Evolutionary conservation across 2,797 vertebrate species (phyloP), one percentile per base, ranked within the genome.

Genomic region (Acanthopagrus latus): DNA sequence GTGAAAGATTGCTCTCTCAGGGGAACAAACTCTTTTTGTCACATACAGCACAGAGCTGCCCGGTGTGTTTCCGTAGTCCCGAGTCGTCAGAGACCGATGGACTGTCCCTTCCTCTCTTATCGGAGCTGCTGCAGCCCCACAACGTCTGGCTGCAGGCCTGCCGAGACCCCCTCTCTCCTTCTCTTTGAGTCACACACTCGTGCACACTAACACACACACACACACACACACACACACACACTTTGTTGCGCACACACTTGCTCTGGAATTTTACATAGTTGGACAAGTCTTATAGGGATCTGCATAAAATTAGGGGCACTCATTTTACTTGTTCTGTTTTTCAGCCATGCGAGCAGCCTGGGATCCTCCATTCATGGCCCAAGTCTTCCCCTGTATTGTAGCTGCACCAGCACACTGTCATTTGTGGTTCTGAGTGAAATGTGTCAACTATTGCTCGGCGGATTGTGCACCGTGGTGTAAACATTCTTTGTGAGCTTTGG

Each of bases 101-200:
- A 81, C 80, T 77, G 84, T 88, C 85, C 75, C 80, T 60, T 85
- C 79, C 76, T 84, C 67, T 88, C 91, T 93, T 94, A 94, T 94
- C 93, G 62, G 82, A 68, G 74, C 75, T 62, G 81, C 87, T 85
- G 87, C 93, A 94, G 93, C 82, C 78, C 69, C 72, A 58, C 71
- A 69, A 69, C 20, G 67, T 80, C 86, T 90, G 89, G 91, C 88
- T 86, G 78, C 80, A 73, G 78, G 85, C 88, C 88, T 87, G 73
- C 74, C 55, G 74, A 80, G 80, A 89, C 82, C 47, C 68, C 64
- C 75, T 73, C 76, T 66, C 58, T 18, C 63, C 64, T 68, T 60
- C 66, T 78, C 62, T 64, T 27, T 12, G n/a, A 71, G 54, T 48
- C 64, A 41, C 63, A 73, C 64, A 29, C 46, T 73, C 18, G 23